Base-by-base conservation (phyloP, 2,113 vertebrate genomes). In the Sphyrna mokarran region DNA sequence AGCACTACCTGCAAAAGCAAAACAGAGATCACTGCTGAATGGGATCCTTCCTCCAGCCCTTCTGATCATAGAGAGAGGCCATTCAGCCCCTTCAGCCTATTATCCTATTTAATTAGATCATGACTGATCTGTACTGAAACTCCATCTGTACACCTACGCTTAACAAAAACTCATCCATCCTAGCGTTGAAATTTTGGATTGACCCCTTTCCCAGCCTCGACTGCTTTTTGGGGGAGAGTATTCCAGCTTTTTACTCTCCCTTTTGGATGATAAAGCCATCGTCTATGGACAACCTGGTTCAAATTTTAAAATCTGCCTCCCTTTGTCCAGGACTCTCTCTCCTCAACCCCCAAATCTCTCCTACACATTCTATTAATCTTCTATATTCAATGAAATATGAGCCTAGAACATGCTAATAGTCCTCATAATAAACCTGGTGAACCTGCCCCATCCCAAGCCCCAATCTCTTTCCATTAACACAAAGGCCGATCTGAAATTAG, bases 1-100 rank as follows among this genome's bases (percentile, higher is more conserved):
- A 99, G 97, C 96, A 99, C 99, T 61, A 98, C 98, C 99, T 99
- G 96, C 78, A 96, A 80, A 96, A 95, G 95, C 96, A 95, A 96
- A 0, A 29, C 93, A 95, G 69, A 95, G 16, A n/a, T 14, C 16
- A 66, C 58, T 5, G 61, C 58, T 66, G 58, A 66, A 61, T 14
- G 29, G 54, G 11, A 16, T 83, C n/a, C 1, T 40, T 83, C 37
- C 66, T 68, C 66, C 66, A 68, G 14, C 66, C 66, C 66, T 68
- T 76, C 29, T 33, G 33, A 33, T 72, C 3, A 3, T 0, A 16
- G 33, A 3, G 40, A 16, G 18, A 43, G 37, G 18, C 80, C 37
- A 83, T 20, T 83, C 37, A 83, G 80, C 80, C 37, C 16, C 76
- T 37, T n/a, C 3, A 37, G 11, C 33, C n/a, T 80, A n/a, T 40